Evolutionary conservation across 2,888 invertebrate species (phyloP).

Genomic region (Ectemnius lituratus): DNA sequence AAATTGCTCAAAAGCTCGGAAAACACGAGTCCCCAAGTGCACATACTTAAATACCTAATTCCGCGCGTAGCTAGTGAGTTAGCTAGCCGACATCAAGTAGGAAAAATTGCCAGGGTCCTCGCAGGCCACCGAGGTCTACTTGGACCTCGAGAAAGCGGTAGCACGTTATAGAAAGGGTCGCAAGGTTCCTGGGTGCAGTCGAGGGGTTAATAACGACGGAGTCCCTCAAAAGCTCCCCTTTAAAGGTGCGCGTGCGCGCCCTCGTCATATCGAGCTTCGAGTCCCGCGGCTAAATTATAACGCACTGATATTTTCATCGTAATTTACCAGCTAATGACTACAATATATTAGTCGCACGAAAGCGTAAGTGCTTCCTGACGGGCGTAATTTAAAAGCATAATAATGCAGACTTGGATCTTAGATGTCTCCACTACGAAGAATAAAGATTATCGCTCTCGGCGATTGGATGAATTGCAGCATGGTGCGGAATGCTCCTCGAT

Average conservation of each 20-base stretch:
- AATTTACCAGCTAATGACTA: neutral
- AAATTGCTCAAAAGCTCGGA: constrained; percentile 7
- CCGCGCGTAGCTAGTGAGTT: neutral
- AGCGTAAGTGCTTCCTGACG: neutral
- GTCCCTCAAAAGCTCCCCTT: neutral
- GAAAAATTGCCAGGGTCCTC: neutral
- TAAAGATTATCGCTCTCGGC: neutral
- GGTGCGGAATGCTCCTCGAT: neutral
- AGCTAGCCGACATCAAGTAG: constrained; percentile 4
- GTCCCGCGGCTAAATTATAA: neutral
- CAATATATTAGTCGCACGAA: neutral
- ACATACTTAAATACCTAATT: constrained; percentile 3
- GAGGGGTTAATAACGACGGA: neutral
- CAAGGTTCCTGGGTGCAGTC: neutral
- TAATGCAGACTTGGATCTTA: too few species aligned
- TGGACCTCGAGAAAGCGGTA: too few species aligned
- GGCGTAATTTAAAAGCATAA: neutral
- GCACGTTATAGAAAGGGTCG: neutral
- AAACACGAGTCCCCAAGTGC: neutral
- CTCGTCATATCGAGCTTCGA: neutral
- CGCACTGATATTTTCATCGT: neutral
- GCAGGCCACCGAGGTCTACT: neutral
- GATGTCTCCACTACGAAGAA: too few species aligned
- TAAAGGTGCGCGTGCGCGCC: neutral
- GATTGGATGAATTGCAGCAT: constrained; percentile 9